phyloP scores from a whole-genome alignment of 2,888 invertebrate genomes.

The Stenurella melanura region DNA sequence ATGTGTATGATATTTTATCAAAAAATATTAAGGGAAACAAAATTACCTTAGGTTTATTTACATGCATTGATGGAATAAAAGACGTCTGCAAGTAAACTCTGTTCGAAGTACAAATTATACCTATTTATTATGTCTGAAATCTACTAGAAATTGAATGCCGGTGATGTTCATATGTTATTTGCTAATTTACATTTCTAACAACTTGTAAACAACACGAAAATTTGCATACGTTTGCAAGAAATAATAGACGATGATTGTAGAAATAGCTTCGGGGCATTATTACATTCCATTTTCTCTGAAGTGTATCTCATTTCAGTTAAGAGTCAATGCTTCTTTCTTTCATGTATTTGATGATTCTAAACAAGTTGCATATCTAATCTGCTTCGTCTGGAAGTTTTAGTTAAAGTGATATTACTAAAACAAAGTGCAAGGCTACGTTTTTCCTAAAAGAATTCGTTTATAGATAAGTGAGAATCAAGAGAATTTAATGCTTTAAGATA shows the following conservation, averaged over 20 bases:
- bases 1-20: too few relatives aligned
- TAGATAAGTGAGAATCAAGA: neutral
- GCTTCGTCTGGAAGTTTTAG: neutral
- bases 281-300: constrained; percentile 19
- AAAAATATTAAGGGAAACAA: too few relatives aligned
- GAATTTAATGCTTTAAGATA: too few relatives aligned
- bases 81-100: neutral
- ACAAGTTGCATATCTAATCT: neutral
- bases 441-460: too few relatives aligned
- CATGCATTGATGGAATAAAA: too few relatives aligned
- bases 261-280: constrained; percentile 22
- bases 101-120: constrained; percentile 17
- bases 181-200: constrained; percentile 23
- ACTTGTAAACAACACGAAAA: constrained; percentile 29
- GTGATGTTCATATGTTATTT: constrained; percentile 32
- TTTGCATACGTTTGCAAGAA: constrained; percentile 24
- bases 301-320: constrained; percentile 5
- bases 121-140: neutral
- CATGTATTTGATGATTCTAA: constrained; percentile 1
- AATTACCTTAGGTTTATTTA: too few relatives aligned
- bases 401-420: neutral
- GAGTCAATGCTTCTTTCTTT: neutral
- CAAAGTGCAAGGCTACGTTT: neutral
- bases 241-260: constrained; percentile 32
- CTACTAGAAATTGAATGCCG: neutral